Evolutionary conservation across 2,113 vertebrate genomes (phyloP).

Genomic region (Proterorhinus semilunaris): DNA sequence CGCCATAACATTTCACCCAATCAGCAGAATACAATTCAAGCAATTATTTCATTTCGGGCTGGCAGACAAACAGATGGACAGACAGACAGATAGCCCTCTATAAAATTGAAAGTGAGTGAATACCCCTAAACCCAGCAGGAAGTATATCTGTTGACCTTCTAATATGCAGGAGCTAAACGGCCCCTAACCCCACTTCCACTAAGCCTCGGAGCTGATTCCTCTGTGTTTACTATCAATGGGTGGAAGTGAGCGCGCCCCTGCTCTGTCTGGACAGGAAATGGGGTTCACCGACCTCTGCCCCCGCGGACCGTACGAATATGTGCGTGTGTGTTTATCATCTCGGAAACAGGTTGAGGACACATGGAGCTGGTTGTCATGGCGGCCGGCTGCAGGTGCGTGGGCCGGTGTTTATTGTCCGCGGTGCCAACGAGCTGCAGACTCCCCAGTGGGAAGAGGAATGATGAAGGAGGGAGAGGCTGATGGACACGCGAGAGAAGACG

Average conservation of each 20-base stretch:
- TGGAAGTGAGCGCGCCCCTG: conserved; percentile 45
- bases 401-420: conserved; percentile 57
- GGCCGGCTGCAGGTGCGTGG: conserved; percentile 64
- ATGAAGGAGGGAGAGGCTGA: conserved; percentile 12
- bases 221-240: not conserved
- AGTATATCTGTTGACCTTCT: not conserved
- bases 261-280: conserved; percentile 74
- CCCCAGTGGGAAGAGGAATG: conserved; percentile 45
- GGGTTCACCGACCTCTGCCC: conserved; percentile 66
- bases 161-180: not conserved
- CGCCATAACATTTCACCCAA: too few species aligned
- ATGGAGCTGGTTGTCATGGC: conserved; percentile 66
- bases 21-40: too few species aligned
- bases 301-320: conserved; percentile 30
- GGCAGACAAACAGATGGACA: too few species aligned
- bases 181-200: not conserved
- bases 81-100: too few species aligned
- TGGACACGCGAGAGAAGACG: conserved; percentile 20
- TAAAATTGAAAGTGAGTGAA: not conserved
- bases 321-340: conserved; percentile 37
- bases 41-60: too few species aligned
- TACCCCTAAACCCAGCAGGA: not conserved
- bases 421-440: conserved; percentile 61
- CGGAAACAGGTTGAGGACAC: conserved; percentile 68
- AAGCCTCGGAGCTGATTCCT: not conserved